Evolutionary conservation across 2,113 vertebrate species (phyloP).

Genomic region (Saguinus midas): DNA sequence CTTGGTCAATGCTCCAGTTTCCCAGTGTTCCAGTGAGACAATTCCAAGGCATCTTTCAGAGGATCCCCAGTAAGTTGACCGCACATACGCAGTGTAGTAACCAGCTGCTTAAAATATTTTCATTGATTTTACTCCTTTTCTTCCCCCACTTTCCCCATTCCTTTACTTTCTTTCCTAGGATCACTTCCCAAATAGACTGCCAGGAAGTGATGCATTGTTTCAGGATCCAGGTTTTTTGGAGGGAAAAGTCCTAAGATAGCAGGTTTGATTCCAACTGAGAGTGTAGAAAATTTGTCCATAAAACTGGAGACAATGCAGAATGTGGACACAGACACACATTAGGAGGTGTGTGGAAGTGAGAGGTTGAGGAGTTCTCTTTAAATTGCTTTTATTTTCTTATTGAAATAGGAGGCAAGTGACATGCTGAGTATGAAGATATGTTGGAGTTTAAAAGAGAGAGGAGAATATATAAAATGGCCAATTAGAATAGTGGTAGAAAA

Average conservation of each 20-base stretch:
- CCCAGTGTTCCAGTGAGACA: not conserved
- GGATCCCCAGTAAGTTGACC: not conserved
- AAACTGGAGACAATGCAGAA: rapidly evolving
- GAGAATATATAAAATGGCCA: not conserved
- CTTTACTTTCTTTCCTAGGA: not conserved
- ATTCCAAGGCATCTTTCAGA: too few relatives aligned
- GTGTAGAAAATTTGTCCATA: not conserved
- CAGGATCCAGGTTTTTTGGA: not conserved
- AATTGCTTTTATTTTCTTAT: not conserved
- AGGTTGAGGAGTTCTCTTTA: rapidly evolving
- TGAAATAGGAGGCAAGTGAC: not conserved
- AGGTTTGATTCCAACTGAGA: not conserved
- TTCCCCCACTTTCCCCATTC: not conserved
- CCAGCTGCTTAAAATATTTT: not conserved
- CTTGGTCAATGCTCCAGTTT: not conserved
- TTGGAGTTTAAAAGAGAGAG: not conserved
- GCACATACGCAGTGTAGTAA: not conserved
- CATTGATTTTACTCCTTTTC: not conserved
- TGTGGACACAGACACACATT: too few relatives aligned
- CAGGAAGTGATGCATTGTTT: not conserved
- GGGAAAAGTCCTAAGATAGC: not conserved
- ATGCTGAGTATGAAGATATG: not conserved
- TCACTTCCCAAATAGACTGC: not conserved
- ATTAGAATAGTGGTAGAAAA: not conserved
- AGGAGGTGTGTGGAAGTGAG: not conserved